Percentiles rank a stretch among this genome's conserved stretches.
Conservation (phyloP, 2,113 vertebrate genomes). For the Paralichthys olivaceus region DNA sequence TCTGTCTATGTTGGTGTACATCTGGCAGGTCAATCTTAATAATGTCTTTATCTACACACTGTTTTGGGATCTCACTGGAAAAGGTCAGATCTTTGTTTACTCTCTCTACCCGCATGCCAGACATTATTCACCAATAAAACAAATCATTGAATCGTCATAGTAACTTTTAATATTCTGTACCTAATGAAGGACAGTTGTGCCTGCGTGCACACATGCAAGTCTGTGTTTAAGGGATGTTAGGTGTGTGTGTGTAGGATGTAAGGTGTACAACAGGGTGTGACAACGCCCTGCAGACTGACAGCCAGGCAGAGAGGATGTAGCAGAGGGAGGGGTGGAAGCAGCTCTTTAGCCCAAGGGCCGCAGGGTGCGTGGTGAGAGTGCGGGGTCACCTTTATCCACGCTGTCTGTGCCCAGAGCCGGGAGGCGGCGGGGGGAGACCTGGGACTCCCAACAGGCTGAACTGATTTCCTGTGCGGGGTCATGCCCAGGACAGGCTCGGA, state of each 20-base stretch:
- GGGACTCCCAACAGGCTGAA: conserved; percentile 81
- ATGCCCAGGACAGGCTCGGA: conserved; percentile 80
- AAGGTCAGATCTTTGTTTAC: conserved; percentile 37
- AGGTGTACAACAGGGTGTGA: conserved; percentile 63
- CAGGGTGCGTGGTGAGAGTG: conserved; percentile 61
- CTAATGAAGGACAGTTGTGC: conserved; percentile 8
- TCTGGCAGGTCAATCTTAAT: conserved; percentile 41
- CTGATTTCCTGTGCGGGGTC: conserved; percentile 86
- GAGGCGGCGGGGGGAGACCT: conserved; percentile 48
- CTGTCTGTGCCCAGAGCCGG: conserved; percentile 83
- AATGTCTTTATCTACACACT: conserved; percentile 42
- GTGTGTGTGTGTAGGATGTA: conserved; percentile 46
- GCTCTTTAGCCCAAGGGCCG: conserved; percentile 50
- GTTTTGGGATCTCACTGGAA: conserved; percentile 28
- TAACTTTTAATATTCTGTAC: background rate
- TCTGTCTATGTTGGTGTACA: conserved; percentile 31
- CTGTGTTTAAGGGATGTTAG: background rate
- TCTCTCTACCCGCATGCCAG: background rate
- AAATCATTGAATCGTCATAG: background rate
- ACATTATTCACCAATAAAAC: background rate
- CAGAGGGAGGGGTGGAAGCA: conserved; percentile 60
- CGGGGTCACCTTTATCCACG: conserved; percentile 88
- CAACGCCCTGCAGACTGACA: conserved; percentile 44
- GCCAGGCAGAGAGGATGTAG: conserved; percentile 61
- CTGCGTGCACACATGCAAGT: background rate